Conservation (phyloP, 1,140 invertebrate species). For the Ceratina japonica region DNA sequence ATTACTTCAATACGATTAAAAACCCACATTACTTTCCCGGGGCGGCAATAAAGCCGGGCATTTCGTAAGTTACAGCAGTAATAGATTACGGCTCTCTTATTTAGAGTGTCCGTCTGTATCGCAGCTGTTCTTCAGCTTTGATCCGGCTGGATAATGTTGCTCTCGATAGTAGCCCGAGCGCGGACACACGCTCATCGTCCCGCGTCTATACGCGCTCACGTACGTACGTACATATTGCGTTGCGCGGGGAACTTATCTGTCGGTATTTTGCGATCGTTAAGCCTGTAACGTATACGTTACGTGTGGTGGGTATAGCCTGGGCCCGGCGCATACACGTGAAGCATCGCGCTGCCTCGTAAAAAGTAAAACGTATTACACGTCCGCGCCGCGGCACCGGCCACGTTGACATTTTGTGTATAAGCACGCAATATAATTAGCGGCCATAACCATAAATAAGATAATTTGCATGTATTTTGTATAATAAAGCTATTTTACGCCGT, state of each 20-base stretch:
- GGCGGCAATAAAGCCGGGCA: too few relatives aligned
- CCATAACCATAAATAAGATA: conserved; percentile 76
- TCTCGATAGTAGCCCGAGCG: conserved; percentile 40
- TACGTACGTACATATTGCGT: conserved; percentile 51
- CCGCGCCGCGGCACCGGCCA: conserved; percentile 59
- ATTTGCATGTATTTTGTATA: conserved; percentile 77
- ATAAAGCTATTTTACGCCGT: conserved; percentile 74
- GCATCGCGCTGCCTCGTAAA: conserved; percentile 70
- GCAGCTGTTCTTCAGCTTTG: conserved; percentile 27
- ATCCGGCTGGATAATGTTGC: conserved; percentile 44
- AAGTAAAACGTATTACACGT: conserved; percentile 68
- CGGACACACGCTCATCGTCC: too few relatives aligned
- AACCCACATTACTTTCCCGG: too few relatives aligned
- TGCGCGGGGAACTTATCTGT: conserved; percentile 65
- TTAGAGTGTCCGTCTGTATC: conserved; percentile 21
- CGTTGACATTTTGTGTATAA: conserved; percentile 76
- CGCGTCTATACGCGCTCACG: background rate
- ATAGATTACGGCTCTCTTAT: too few relatives aligned
- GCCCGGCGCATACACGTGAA: conserved; percentile 37
- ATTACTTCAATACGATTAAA: too few relatives aligned
- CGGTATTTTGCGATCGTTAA: conserved; percentile 73
- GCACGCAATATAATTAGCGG: conserved; percentile 74
- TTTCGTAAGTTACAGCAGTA: too few relatives aligned
- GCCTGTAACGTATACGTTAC: conserved; percentile 67
- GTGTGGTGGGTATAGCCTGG: conserved; percentile 36